These are phyloP conservation scores for Aethes cnicana DNA, from an alignment of 2,888 invertebrate species.

Conservation along the genomic window DNA sequence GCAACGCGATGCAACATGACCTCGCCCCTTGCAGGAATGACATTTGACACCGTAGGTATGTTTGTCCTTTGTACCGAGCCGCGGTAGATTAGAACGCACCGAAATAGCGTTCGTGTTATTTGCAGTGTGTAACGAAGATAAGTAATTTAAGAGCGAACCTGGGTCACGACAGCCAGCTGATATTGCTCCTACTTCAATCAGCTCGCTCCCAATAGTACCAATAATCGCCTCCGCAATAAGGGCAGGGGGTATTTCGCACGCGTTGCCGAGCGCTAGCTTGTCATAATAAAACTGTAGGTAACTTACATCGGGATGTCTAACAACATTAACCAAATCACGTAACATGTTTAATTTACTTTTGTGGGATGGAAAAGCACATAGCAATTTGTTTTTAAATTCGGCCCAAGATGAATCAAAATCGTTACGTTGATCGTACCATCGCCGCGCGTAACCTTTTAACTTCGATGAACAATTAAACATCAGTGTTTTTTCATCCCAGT, in stretches of 20 bases:
- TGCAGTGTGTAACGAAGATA: neutral
- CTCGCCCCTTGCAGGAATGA: neutral
- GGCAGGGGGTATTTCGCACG: neutral
- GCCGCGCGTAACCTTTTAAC: constrained; percentile 13
- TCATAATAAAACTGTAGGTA: constrained; percentile 12
- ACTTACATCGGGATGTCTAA: neutral
- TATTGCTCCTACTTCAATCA: constrained; percentile 20
- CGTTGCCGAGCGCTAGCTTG: constrained; percentile 1
- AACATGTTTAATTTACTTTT: constrained; percentile 9
- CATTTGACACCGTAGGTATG: neutral
- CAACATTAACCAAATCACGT: constrained; percentile 8
- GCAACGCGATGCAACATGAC: neutral
- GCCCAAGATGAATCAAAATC: constrained; percentile 1
- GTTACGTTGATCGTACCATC: constrained; percentile 10
- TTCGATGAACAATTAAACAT: constrained; percentile 12
- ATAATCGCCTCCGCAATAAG: constrained; percentile 17
- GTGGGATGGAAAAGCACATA: neutral
- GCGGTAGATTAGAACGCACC: neutral
- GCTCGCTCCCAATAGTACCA: constrained; percentile 14
- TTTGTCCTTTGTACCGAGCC: neutral
- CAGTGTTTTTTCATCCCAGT: constrained; percentile 10
- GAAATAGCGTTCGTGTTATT: no score
- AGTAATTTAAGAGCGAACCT: neutral
- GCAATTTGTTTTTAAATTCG: neutral
- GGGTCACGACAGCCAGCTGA: constrained; percentile 21